Percentiles rank a stretch among this genome's conserved stretches.
Conservation (phyloP, 2,888 invertebrate species). For the Hypomecis atomaria region DNA sequence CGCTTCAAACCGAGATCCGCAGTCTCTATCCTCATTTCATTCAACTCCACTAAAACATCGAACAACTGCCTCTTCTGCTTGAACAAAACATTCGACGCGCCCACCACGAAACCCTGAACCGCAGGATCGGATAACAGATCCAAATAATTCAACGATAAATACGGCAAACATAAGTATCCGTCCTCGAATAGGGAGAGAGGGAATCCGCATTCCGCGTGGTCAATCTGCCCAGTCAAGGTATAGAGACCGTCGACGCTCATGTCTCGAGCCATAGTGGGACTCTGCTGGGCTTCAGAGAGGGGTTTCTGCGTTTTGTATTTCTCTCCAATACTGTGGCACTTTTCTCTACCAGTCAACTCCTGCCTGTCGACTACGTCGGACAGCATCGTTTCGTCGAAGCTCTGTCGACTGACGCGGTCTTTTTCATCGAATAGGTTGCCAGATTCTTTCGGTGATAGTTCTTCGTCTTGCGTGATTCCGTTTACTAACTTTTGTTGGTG, state of each 20-base stretch:
- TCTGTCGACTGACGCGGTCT: conserved; percentile 74
- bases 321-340: conserved; percentile 80
- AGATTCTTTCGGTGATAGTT: conserved; percentile 73
- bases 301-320: conserved; percentile 75
- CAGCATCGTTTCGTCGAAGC: conserved; percentile 73
- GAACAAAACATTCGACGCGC: conserved; percentile 99
- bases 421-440: conserved; percentile 76
- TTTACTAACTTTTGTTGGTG: conserved; percentile 60
- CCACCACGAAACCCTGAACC: conserved; percentile 94
- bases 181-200: conserved; percentile 95
- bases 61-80: conserved; percentile 96
- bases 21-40: conserved; percentile 93
- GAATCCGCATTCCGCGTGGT: conserved; percentile 91
- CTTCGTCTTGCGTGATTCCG: conserved; percentile 64
- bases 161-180: conserved; percentile 97
- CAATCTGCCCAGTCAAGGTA: conserved; percentile 87
- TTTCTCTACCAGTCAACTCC: conserved; percentile 72
- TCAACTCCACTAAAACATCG: conserved; percentile 96
- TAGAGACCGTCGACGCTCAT: conserved; percentile 86
- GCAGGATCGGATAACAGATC: conserved; percentile 95
- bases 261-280: conserved; percentile 87
- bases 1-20: conserved; percentile 91
- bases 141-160: conserved; percentile 96
- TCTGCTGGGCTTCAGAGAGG: conserved; percentile 73
- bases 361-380: conserved; percentile 70